Evolutionary conservation across 2,797 vertebrate species (phyloP).

Genomic region (Chloroceryle amazona): DNA sequence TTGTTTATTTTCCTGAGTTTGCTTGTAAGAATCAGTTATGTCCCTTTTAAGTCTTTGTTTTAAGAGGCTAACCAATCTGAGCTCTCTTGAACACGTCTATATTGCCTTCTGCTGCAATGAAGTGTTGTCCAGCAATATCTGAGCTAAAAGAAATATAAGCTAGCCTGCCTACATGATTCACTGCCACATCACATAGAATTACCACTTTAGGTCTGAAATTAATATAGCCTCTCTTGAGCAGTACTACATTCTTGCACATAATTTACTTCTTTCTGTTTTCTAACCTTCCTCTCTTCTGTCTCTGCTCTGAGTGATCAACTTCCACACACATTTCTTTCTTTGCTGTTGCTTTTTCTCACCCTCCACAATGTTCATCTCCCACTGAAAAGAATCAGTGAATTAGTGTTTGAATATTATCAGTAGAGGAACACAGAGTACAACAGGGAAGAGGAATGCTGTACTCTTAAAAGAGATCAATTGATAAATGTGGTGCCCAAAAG

Average conservation of each 20-base stretch:
- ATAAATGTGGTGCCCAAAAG: conserved; percentile 40
- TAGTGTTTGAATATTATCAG: conserved; percentile 4
- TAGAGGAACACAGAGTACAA: not conserved
- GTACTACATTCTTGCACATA: not conserved
- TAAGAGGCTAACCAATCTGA: not conserved
- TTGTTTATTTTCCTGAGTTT: conserved; percentile 13
- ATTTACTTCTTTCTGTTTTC: conserved; percentile 30
- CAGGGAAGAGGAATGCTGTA: not conserved
- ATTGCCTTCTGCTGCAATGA: not conserved
- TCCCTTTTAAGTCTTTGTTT: conserved; percentile 4
- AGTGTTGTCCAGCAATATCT: not conserved
- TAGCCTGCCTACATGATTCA: not conserved
- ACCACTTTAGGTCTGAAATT: not conserved
- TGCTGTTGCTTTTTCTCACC: not conserved
- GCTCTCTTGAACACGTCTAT: not conserved
- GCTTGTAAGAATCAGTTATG: conserved; percentile 10
- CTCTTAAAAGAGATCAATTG: not conserved
- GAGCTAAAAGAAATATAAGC: not conserved
- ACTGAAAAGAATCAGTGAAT: not conserved
- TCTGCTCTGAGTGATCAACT: conserved; percentile 16
- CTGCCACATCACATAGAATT: not conserved
- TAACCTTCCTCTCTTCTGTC: not conserved
- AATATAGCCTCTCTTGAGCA: not conserved
- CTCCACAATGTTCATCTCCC: not conserved
- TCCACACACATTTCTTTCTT: not conserved